Evolutionary conservation across 2,888 invertebrate genomes (phyloP), one percentile per base, ranked within the genome.

Genomic region (Chrysomela aeneicollis): DNA sequence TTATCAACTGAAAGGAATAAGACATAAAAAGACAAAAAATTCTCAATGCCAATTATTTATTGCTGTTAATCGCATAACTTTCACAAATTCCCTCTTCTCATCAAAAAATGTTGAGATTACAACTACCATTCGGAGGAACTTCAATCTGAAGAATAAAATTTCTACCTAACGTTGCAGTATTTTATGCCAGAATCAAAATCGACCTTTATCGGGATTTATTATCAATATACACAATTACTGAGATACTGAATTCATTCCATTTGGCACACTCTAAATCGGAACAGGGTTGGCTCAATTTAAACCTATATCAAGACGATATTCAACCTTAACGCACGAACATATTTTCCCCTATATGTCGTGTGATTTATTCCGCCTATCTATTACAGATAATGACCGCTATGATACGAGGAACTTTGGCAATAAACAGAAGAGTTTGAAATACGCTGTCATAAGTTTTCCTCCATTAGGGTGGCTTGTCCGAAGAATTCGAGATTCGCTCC

Each of bases 351-450:
- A 15, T n/a, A 42, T 12, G 15, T 15, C 2, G 2, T 42, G 42
- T 42, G 42, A 42, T 42, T 42, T 42, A 42, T 42, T 42, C 12
- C 12, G 10, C 6, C 9, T 42, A 42, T 42, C 42, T 42, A 1
- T 42, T 42, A 3, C 15, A 42, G 42, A 42, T 42, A 42, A 42
- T 42, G 42, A 42, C 42, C 42, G 15, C 15, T 10, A 42, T 42
- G 42, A 42, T 42, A 42, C 42, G 42, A 12, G 42, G 15, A 42
- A 42, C 42, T 42, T 42, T 42, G n/a, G 42, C 42, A 42, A 42
- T 42, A 42, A 42, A 42, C 42, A 42, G 42, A 42, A 42, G n/a
- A 42, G 42, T 42, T 42, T 42, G 42, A 42, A 42, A 42, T 42
- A 42, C 42, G 42, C 42, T 15, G 42, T 15, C 42, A 42, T 42